Evolutionary conservation across 2,888 invertebrate species (phyloP).

Genomic region (Eledona agricola): DNA sequence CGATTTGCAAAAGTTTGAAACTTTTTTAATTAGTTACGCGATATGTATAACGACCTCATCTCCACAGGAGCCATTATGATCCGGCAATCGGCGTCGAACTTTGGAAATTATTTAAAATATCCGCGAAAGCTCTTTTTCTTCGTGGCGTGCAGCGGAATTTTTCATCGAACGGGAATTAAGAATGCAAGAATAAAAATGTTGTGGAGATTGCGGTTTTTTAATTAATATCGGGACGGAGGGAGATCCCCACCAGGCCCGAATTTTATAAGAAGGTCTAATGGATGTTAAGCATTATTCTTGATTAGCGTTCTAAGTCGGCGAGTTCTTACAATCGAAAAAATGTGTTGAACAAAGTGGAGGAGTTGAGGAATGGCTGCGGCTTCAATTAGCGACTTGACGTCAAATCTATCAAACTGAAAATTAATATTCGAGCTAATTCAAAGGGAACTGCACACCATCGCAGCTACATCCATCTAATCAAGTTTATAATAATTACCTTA

Average conservation of each 20-base stretch:
- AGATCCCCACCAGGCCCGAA: constrained; percentile 9
- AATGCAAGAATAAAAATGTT: constrained; percentile 18
- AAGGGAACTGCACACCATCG: constrained; percentile 3
- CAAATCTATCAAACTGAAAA: constrained; percentile 8
- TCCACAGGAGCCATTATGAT: constrained; percentile 20
- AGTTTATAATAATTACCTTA: constrained; percentile 14
- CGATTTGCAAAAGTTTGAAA: constrained; percentile 19
- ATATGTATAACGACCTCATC: constrained; percentile 20
- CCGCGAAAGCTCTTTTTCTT: constrained; percentile 10
- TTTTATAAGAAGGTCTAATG: constrained; percentile 23
- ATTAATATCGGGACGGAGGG: constrained; percentile 20
- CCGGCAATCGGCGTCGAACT: constrained; percentile 26
- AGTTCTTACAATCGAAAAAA: constrained; percentile 4
- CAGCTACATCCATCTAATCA: constrained; percentile 10
- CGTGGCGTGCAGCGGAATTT: not conserved
- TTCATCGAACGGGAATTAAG: constrained; percentile 10
- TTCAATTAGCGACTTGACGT: not conserved
- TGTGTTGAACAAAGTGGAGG: no score
- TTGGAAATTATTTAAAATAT: constrained; percentile 22
- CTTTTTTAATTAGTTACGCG: constrained; percentile 24
- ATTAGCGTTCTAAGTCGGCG: constrained; percentile 8
- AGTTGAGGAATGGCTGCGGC: no score
- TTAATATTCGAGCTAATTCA: constrained; percentile 9
- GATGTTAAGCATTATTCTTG: constrained; percentile 27
- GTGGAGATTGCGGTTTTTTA: constrained; percentile 10